Evolutionary conservation across 2,797 vertebrate genomes (phyloP), one percentile per base, ranked within the genome.

Genomic region (Kryptolebias ocellatus): DNA sequence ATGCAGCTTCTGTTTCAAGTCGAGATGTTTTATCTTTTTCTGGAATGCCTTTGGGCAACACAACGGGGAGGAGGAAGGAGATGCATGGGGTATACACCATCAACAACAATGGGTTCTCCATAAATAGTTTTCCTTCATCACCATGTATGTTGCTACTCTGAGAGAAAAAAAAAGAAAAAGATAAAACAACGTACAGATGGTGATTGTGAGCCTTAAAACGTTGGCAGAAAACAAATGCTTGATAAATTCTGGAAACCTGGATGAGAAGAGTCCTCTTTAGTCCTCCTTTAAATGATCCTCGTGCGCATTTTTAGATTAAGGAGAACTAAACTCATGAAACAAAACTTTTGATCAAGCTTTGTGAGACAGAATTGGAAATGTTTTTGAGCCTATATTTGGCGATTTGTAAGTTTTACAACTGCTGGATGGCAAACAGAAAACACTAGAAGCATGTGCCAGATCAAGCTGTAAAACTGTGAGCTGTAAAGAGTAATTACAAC

Each of bases 21-120:
- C 60, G 24, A 71, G 59, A 59, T n/a, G 47, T 78, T 83, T 84
- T 83, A 76, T 86, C 62, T 87, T 79, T 74, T 76, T 63, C 15
- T 61, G 72, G 70, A 75, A 77, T 18, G 81, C 84, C 83, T 84
- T 44, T 63, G 61, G 78, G 81, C 78, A 69, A 64, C 69, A 64
- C 71, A 81, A 72, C 75, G 72, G 67, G 73, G 77, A 74, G 20
- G 34, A 70, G 60, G 63, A 64, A 76, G 64, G 57, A 79, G 68
- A 72, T 67, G 59, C 70, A 64, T 51, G 65, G 3, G 44, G 59
- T 76, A 58, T 64, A 67, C 12, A 3, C 61, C 58, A 67, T 67
- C 69, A 83, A 59, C 71, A 71, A 65, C 75, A 72, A 60, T 44
- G 45, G 58, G 46, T 49, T 47, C 74, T 70, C 58, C 59, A 67